phyloP scores from a whole-genome alignment of 2,888 invertebrate species.

The Copidosoma aretas region DNA sequence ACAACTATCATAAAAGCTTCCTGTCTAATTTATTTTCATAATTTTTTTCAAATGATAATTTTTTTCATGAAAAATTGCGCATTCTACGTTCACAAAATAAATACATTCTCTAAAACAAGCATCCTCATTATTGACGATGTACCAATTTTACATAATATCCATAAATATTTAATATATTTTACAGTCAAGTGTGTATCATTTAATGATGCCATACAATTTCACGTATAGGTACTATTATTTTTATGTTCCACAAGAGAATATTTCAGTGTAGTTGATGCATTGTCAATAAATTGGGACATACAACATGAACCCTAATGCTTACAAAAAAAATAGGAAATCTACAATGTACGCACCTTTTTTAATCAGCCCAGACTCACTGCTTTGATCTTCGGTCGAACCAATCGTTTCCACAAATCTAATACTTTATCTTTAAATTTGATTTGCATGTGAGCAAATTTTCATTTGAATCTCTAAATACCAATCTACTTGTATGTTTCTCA shows the following conservation, averaged over 20 bases:
- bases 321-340: slow-evolving; percentile 36
- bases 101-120: slow-evolving; percentile 28
- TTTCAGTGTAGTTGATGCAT: slow-evolving; percentile 28
- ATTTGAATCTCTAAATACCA: neutral
- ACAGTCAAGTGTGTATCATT: too few species aligned
- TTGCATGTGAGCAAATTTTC: neutral
- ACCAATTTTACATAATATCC: neutral
- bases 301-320: slow-evolving; percentile 31
- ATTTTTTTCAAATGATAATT: slow-evolving; percentile 2
- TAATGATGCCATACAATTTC: neutral
- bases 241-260: slow-evolving; percentile 8
- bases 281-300: slow-evolving; percentile 30
- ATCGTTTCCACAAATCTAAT: slow-evolving; percentile 30
- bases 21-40: slow-evolving; percentile 17
- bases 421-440: slow-evolving; percentile 18
- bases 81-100: slow-evolving; percentile 26
- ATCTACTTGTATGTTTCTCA: neutral
- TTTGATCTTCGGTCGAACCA: slow-evolving; percentile 35
- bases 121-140: slow-evolving; percentile 32
- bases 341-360: slow-evolving; percentile 40
- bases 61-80: slow-evolving; percentile 14
- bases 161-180: too few species aligned
- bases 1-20: slow-evolving; percentile 18
- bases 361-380: slow-evolving; percentile 40
- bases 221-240: neutral